These are phyloP conservation scores for Ecliptopera silaceata DNA, from an alignment of 2,888 invertebrate species.

Conservation along the genomic window DNA sequence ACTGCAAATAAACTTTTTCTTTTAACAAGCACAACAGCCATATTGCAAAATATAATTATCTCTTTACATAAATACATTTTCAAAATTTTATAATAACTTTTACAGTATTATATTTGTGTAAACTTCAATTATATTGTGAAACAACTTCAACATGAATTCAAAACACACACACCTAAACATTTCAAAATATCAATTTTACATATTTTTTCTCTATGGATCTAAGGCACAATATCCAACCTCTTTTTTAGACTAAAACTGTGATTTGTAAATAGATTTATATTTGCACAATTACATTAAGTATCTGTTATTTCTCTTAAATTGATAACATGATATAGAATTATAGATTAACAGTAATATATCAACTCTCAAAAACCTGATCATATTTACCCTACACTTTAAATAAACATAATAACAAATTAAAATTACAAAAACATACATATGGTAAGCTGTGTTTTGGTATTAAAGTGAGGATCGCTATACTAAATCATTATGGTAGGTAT, in stretches of 20 bases:
- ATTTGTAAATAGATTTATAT: conserved; percentile 67
- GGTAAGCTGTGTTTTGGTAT: conserved; percentile 84
- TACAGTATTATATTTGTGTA: conserved; percentile 26
- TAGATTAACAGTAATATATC: conserved; percentile 77
- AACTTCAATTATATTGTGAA: conserved; percentile 43
- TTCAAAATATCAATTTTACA: conserved; percentile 39
- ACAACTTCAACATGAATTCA: conserved; percentile 51
- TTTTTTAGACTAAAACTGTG: conserved; percentile 60
- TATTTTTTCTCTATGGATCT: conserved; percentile 67
- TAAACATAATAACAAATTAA: conserved; percentile 71
- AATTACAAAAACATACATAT: conserved; percentile 74
- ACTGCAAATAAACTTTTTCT: conserved; percentile 71
- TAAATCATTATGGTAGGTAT: conserved; percentile 42
- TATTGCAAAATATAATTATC: conserved; percentile 57
- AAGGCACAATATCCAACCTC: conserved; percentile 80
- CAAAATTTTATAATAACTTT: conserved; percentile 41
- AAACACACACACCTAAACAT: conserved; percentile 66
- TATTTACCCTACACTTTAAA: conserved; percentile 73
- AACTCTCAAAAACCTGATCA: conserved; percentile 54
- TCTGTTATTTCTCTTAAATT: conserved; percentile 61
- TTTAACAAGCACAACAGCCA: conserved; percentile 76
- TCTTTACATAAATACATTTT: conserved; percentile 37
- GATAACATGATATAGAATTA: conserved; percentile 57
- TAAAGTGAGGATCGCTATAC: conserved; percentile 79
- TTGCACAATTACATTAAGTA: conserved; percentile 48